Evolutionary conservation across 2,113 vertebrate genomes (phyloP), one percentile per base, ranked within the genome.

Genomic region (Tragelaphus imberbis): DNA sequence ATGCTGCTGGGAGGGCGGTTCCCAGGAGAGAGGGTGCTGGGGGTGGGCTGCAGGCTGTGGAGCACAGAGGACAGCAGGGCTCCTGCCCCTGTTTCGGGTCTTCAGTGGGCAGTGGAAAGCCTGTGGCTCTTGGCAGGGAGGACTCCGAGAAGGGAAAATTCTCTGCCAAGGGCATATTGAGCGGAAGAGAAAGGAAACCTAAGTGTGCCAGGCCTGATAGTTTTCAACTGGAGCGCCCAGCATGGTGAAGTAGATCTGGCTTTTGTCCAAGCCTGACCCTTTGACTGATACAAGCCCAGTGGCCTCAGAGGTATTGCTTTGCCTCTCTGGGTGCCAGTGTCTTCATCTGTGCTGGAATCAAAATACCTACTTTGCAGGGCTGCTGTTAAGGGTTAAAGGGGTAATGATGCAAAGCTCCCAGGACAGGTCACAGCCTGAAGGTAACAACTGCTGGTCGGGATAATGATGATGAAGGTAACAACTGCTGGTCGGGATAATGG

Each of bases 221-320:
- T 44, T 58, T 49, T 10, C 1, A 2, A 16, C 19, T 10, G 4
- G 47, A 25, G 5, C 9, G 53, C 15, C 36, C 56, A 14, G 80
- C 0, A 1, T 2, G 3, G 11, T 3, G 17, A n/a, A 15, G n/a
- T 9, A 6, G 4, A 17, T 23, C 49, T 4, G n/a, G 25, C 44
- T 75, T 19, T 5, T 6, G 5, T 40, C 33, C 56, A 56, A 53
- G 40, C 21, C 63, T 84, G 59, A 91, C 49, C 92, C 27, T 53
- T 49, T 4, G 47, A 33, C 75, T 53, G 53, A 27, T 0, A 30
- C 0, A 84, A 87, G 63, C 77, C 58, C 14, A n/a, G 30, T 44
- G 33, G 44, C 36, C 49, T 84, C 27, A 15, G 92, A 59, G n/a
- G 68, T 80, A 53, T 77, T 25, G 21, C 87, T 79, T 36, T 49